phyloP scores from a whole-genome alignment of 2,797 vertebrate species.

The Pseudochirops corinnae region DNA sequence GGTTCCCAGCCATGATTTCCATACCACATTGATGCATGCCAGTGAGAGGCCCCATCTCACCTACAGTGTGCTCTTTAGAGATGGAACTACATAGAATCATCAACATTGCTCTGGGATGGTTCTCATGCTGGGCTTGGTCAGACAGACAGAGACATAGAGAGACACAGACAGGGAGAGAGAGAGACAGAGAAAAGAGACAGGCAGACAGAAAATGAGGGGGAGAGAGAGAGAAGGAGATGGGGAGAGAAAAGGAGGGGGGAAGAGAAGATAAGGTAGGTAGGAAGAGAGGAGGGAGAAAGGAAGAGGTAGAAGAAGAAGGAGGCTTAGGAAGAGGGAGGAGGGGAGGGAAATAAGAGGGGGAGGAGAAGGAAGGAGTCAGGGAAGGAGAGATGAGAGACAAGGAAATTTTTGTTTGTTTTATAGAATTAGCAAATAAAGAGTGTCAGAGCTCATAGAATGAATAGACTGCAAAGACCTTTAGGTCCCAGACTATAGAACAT shows the following conservation, averaged over 20 bases:
- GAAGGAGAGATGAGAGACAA: not conserved
- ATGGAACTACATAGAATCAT: not conserved
- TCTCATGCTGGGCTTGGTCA: not conserved
- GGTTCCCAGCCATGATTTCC: not conserved
- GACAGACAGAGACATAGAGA: not conserved
- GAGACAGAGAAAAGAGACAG: not conserved
- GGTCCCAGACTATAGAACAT: not conserved
- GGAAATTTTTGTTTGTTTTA: not conserved
- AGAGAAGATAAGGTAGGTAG: not conserved
- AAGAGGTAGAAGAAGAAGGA: not conserved
- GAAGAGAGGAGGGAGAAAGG: not conserved
- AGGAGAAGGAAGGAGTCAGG: not conserved
- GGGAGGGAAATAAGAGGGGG: too few relatives aligned
- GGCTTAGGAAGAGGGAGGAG: too few relatives aligned
- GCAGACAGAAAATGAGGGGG: too few relatives aligned
- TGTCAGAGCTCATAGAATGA: not conserved
- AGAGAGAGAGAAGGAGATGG: not conserved
- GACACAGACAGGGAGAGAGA: not conserved
- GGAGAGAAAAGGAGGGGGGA: too few relatives aligned
- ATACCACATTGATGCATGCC: not conserved
- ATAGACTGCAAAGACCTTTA: not conserved
- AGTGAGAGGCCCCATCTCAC: not conserved
- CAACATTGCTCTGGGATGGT: not conserved
- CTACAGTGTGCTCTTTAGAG: not conserved
- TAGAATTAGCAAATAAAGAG: not conserved